Evolutionary conservation across 1,140 invertebrate genomes (phyloP), one percentile per base, ranked within the genome.

Genomic region (Brachystomella parvula): DNA sequence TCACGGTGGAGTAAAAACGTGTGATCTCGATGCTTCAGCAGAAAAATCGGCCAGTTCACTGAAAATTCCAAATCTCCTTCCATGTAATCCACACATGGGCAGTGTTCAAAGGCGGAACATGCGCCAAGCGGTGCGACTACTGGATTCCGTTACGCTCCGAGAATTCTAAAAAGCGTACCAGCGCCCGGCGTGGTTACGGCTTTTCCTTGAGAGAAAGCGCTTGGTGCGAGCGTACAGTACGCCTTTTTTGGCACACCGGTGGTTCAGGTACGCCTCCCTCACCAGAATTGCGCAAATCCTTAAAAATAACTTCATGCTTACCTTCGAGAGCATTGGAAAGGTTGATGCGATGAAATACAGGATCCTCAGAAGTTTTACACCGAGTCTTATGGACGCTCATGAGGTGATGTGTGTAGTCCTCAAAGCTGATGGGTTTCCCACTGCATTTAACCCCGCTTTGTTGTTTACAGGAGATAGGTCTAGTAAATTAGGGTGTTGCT

Each of bases 331-430:
- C 49, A 26, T 53, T 53, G 12, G 49, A 53, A 6, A 53, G 49
- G 24, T 53, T 53, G 24, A 53, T 53, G 12, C 49, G 9, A 17
- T 53, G 49, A 24, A 53, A 53, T 53, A 17, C 49, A 53, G 49
- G 9, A 53, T 53, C 49, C 6, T 53, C 49, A 17, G 49, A 53
- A 15, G 49, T 53, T 24, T 53, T 53, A 24, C 49, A 53, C 24
- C 49, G 49, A 53, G 49, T 53, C 24, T 53, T 53, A 24, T 53
- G 49, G 49, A 53, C 49, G 49, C 24, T 24, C 49, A 53, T 53
- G 6, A 53, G 24, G 21, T 53, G 49, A 3, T 53, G 12, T 19
- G 49, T 15, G 24, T 53, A 53, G 49, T 53, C 49, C 24, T 53
- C 49, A 26, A 53, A 53, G 24, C 24, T 53, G 24, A 53, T 53